phyloP scores from a whole-genome alignment of 2,797 vertebrate species.

The Cryptoblepharus egeriae region DNA sequence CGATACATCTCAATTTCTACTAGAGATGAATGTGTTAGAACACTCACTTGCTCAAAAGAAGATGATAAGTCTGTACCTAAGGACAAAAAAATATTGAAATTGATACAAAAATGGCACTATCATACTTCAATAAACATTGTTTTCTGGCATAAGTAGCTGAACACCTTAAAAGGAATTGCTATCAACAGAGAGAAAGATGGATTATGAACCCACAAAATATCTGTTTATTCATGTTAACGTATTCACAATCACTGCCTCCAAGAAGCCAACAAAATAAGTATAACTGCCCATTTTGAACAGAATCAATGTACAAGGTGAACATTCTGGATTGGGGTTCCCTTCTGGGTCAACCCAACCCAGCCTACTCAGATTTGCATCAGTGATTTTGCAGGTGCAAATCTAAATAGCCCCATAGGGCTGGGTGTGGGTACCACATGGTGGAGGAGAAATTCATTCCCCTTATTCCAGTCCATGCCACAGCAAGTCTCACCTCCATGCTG shows the following conservation, averaged over 20 bases:
- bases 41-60: constrained; percentile 80
- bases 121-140: neutral
- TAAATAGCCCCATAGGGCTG: too few relatives aligned
- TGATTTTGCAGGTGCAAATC: too few relatives aligned
- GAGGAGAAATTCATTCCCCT: too few relatives aligned
- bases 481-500: too few relatives aligned
- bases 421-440: too few relatives aligned
- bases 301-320: neutral
- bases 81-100: constrained; percentile 25
- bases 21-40: constrained; percentile 2
- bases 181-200: neutral
- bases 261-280: neutral
- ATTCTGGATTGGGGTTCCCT: neutral
- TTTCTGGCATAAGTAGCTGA: constrained; percentile 3
- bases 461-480: too few relatives aligned
- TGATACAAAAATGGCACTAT: neutral
- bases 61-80: constrained; percentile 77
- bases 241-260: neutral
- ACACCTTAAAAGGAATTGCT: neutral
- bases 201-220: neutral
- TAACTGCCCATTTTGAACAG: neutral
- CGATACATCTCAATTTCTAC: constrained; percentile 59
- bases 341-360: too few relatives aligned
- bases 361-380: too few relatives aligned
- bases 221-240: neutral